These are phyloP conservation scores for Lacerta agilis DNA, from an alignment of 2,797 vertebrate genomes.

Conservation along the genomic window DNA sequence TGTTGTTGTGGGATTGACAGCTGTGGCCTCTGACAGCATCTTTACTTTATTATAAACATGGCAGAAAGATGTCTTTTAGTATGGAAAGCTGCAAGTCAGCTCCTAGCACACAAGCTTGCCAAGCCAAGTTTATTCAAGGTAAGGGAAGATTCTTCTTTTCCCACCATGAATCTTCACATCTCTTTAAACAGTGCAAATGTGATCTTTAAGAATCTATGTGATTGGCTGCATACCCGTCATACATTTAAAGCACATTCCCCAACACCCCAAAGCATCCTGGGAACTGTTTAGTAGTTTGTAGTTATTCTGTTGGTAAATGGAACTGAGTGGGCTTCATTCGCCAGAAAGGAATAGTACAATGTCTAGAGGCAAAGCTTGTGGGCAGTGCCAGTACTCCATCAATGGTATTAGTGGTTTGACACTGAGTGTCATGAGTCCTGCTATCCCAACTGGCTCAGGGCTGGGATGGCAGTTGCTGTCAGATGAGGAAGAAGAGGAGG, in stretches of 20 bases:
- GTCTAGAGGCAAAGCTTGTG: neutral
- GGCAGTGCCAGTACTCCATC: neutral
- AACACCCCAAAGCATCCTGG: too few species aligned
- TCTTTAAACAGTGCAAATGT: conserved; percentile 50
- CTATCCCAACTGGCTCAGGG: too few species aligned
- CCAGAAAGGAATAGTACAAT: neutral
- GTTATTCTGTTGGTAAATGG: neutral
- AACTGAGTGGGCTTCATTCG: neutral
- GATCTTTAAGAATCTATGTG: conserved; percentile 8
- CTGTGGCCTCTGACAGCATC: conserved; percentile 45
- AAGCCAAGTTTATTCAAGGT: conserved; percentile 58
- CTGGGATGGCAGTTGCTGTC: too few species aligned
- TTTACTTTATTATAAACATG: conserved; percentile 66
- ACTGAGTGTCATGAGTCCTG: too few species aligned
- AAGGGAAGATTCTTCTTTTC: conserved; percentile 34
- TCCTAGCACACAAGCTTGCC: conserved; percentile 43
- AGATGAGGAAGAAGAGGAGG: too few species aligned
- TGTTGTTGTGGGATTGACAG: conserved; percentile 55
- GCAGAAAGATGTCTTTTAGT: conserved; percentile 59
- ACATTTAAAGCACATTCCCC: too few species aligned
- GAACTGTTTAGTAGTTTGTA: neutral
- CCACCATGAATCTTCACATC: neutral
- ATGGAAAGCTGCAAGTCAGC: conserved; percentile 38
- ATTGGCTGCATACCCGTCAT: neutral
- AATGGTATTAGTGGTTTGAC: neutral